phyloP scores from a whole-genome alignment of 2,797 vertebrate genomes.

The Pterois miles region DNA sequence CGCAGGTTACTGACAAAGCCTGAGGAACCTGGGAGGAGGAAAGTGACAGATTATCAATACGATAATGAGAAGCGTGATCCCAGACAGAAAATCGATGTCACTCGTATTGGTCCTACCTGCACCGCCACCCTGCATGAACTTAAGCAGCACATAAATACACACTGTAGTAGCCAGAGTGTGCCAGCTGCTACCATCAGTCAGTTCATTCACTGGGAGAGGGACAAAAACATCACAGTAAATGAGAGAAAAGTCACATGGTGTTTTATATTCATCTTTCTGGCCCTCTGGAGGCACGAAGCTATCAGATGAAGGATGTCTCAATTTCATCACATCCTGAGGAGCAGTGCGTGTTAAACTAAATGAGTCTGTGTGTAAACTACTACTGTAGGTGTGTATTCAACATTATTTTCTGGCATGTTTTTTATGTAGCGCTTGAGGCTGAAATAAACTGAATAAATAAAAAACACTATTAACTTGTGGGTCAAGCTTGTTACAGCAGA shows the following conservation, averaged over 20 bases:
- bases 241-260: neutral
- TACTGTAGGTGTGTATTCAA: neutral
- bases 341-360: neutral
- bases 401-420: neutral
- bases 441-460: neutral
- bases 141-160: slow-evolving; percentile 88
- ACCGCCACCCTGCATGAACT: slow-evolving; percentile 95
- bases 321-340: neutral
- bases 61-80: neutral
- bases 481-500: neutral
- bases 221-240: slow-evolving; percentile 4
- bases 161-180: slow-evolving; percentile 86
- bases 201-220: slow-evolving; percentile 86
- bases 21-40: slow-evolving; percentile 79
- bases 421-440: neutral
- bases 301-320: neutral
- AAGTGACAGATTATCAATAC: neutral
- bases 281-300: neutral
- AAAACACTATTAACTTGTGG: no score
- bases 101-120: slow-evolving; percentile 81
- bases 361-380: neutral
- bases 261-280: neutral
- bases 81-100: neutral
- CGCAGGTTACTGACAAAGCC: slow-evolving; percentile 95
- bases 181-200: slow-evolving; percentile 87